Conservation (phyloP, 2,113 vertebrate species). For the Grantiella picta region DNA sequence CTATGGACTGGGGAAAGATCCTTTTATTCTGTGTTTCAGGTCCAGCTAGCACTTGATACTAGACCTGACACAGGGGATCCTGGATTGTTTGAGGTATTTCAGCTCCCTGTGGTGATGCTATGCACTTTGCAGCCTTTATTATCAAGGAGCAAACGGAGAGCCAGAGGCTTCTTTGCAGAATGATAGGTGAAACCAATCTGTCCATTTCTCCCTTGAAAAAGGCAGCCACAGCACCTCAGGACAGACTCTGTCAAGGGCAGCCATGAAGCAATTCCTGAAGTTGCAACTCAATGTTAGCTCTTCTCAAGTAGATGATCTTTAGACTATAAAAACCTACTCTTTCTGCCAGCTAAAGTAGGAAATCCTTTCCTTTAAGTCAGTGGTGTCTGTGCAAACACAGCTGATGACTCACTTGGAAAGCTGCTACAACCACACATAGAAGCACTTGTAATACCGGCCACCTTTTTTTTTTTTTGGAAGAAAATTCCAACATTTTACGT, state of each 20-base stretch:
- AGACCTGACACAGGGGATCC: background rate
- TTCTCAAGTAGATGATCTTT: background rate
- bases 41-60: background rate
- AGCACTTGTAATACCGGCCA: background rate
- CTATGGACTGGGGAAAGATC: background rate
- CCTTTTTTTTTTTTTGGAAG: background rate
- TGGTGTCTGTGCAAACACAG: background rate
- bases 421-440: background rate
- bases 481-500: background rate
- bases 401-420: slow-evolving; percentile 17
- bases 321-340: background rate
- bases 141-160: background rate
- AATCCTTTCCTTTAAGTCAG: background rate
- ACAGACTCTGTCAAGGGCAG: background rate
- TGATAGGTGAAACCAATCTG: rapidly evolving
- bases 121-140: background rate
- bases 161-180: background rate
- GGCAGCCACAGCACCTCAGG: rapidly evolving
- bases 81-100: background rate
- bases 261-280: rapidly evolving
- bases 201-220: background rate
- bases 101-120: background rate
- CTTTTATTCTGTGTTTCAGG: background rate
- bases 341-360: background rate
- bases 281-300: background rate